These are phyloP conservation scores for Phylloscopus whistleri DNA, from an alignment of 2,113 vertebrate genomes.

Conservation along the genomic window DNA sequence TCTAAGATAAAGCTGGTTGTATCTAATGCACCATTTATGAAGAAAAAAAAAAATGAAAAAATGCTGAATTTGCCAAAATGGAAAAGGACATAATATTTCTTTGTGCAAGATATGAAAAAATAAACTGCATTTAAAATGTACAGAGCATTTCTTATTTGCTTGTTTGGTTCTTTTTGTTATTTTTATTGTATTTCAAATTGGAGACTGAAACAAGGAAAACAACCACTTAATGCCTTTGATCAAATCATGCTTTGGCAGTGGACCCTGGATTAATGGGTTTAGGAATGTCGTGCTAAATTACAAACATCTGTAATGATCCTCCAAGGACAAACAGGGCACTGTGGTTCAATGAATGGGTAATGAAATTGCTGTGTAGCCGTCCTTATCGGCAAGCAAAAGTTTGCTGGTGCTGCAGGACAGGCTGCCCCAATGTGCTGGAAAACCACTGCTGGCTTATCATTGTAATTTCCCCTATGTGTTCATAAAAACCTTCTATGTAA, in stretches of 20 bases:
- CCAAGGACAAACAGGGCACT: neutral
- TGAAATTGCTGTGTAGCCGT: neutral
- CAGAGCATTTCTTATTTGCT: neutral
- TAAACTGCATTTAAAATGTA: neutral
- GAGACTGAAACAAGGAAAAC: neutral
- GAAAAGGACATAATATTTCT: neutral
- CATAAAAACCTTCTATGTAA: neutral
- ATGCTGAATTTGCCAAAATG: neutral
- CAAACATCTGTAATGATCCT: constrained; percentile 5
- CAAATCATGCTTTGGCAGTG: neutral
- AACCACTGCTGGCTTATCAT: neutral
- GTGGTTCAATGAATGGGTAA: neutral
- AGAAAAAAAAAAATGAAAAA: neutral
- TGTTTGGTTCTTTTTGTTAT: neutral
- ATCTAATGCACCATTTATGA: too few relatives aligned
- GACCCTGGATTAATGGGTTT: neutral
- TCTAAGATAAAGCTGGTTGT: neutral
- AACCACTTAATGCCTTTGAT: neutral
- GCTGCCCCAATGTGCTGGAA: neutral
- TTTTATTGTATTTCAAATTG: neutral
- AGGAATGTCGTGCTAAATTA: constrained; percentile 20
- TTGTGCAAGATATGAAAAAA: neutral
- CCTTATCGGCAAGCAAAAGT: neutral
- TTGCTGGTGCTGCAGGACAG: neutral
- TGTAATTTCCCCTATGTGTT: neutral